phyloP scores from a whole-genome alignment of 2,888 invertebrate genomes.

The Tromatobia lineatoria region DNA sequence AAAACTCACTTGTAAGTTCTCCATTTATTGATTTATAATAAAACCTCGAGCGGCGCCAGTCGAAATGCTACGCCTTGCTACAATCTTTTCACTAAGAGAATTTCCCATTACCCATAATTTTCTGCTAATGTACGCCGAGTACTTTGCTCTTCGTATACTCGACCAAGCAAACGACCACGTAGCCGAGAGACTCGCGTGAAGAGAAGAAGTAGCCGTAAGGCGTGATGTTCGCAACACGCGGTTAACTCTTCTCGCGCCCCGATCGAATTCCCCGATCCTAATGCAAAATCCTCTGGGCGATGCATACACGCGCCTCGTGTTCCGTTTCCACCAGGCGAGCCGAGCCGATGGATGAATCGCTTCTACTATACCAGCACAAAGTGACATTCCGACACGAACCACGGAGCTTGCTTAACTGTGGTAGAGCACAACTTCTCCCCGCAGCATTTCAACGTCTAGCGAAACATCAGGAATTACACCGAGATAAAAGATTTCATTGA shows the following conservation, averaged over 20 bases:
- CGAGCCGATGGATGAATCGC: slow-evolving; percentile 69
- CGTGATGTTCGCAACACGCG: slow-evolving; percentile 65
- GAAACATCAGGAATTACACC: neutral
- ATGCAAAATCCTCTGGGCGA: slow-evolving; percentile 69
- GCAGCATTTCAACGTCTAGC: slow-evolving; percentile 35
- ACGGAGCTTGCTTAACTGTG: slow-evolving; percentile 62
- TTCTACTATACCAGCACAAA: slow-evolving; percentile 56
- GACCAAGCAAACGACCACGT: slow-evolving; percentile 16
- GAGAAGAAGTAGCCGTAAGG: slow-evolving; percentile 67
- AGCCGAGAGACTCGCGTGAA: slow-evolving; percentile 67
- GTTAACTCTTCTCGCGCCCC: slow-evolving; percentile 60
- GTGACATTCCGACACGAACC: slow-evolving; percentile 72
- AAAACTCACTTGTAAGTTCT: neutral
- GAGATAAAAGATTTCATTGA: too few relatives aligned
- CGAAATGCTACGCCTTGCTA: neutral
- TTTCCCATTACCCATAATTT: slow-evolving; percentile 54
- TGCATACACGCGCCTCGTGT: slow-evolving; percentile 70
- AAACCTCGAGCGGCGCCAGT: neutral
- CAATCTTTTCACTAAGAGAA: slow-evolving; percentile 21
- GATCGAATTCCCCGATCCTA: slow-evolving; percentile 71
- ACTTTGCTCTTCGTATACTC: slow-evolving; percentile 11
- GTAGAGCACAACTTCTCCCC: slow-evolving; percentile 32
- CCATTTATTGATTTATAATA: slow-evolving; percentile 13
- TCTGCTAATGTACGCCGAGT: slow-evolving; percentile 44
- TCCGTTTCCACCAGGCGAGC: slow-evolving; percentile 62